Percentiles rank a stretch among this genome's conserved stretches.
Evolutionary conservation across 2,888 invertebrate species (phyloP).

Genomic region (Dexiosoma caninum): DNA sequence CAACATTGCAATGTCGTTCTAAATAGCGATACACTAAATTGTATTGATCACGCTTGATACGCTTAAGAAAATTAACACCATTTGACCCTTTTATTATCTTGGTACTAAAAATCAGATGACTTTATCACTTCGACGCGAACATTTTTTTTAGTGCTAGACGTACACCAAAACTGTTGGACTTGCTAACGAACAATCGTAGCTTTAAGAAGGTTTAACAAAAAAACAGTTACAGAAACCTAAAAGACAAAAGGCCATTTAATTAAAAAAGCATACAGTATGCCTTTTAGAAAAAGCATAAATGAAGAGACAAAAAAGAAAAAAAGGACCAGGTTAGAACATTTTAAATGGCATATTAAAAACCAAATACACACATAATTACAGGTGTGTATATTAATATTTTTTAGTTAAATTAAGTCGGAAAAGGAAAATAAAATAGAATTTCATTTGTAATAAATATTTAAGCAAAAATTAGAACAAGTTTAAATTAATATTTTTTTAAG

Average conservation of each 20-base stretch:
- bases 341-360: conserved; percentile 2
- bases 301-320: neutral
- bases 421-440: neutral
- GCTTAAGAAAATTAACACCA: too few relatives aligned
- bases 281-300: neutral
- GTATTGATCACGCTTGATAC: too few relatives aligned
- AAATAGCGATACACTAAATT: too few relatives aligned
- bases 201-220: conserved; percentile 16
- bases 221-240: neutral
- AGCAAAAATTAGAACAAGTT: conserved; percentile 11
- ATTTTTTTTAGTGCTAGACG: neutral
- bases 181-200: conserved; percentile 50
- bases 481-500: conserved; percentile 3
- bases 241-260: neutral
- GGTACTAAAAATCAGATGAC: neutral
- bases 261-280: neutral
- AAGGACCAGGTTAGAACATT: conserved; percentile 41
- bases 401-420: neutral
- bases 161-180: neutral
- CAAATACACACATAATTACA: conserved; percentile 2
- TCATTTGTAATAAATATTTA: conserved; percentile 15
- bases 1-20: too few relatives aligned
- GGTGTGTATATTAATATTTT: too few relatives aligned
- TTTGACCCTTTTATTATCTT: too few relatives aligned
- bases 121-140: neutral